Base-by-base conservation (phyloP, 64 coral and sea anemone genomes). In the Dendronephthya gigantea region DNA sequence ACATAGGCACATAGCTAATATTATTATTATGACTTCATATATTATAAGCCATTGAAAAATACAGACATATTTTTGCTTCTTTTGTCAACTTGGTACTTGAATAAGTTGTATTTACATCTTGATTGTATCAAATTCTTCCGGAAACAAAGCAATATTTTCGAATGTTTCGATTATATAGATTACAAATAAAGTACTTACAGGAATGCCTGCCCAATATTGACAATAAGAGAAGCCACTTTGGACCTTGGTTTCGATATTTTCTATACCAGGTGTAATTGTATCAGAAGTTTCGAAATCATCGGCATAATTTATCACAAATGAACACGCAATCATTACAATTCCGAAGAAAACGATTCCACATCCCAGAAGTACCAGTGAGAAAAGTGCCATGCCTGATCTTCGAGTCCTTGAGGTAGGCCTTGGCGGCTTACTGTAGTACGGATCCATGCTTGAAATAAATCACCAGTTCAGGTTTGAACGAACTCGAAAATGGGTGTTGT, bases 151-250 rank as follows among this genome's bases (percentile, higher is more conserved):
- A 45, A 45, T 45, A 45, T 45, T 45, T 45, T 45, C 4, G 11
- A 45, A 11, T 45, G 11, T 45, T 45, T 45, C 11, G 41, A 23
- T 62, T 1, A 19, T n/a, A 62, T n/a, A 62, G 25, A 19, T 13
- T n/a, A 17, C 25, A n/a, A 22, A 27, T 15, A 79, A 79, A 12
- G 8, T 79, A 36, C 72, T 79, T 79, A 79, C 72, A 2, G 72
- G 72, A 28, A 79, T 35, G 6, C 72, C 72, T 15, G 72, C 72
- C 72, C 72, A 79, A 34, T 79, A 79, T 19, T 79, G 72, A 79
- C 29, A 1, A 9, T 79, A 79, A 36, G 7, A 36, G 32, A 79
- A 79, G 30, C 36, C 32, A 14, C 32, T 15, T 29, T 29, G 27
- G 13, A 79, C 72, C 13, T 4, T 0, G 34, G 19, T 33, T 39